phyloP scores from a whole-genome alignment of 2,113 vertebrate genomes.

The Ictidomys tridecemlineatus region DNA sequence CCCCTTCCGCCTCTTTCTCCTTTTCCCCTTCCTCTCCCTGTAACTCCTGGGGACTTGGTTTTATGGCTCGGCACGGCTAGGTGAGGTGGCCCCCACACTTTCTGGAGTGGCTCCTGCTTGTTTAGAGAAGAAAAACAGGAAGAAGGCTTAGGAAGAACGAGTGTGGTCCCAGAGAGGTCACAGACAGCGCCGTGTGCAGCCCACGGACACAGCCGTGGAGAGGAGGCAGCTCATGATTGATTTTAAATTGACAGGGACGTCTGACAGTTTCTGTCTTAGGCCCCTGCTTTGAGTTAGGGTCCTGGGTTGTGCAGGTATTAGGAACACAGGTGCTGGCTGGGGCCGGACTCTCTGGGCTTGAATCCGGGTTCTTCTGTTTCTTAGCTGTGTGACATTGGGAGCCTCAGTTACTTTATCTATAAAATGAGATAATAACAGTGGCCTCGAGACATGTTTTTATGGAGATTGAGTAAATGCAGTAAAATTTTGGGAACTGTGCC shows the following conservation, averaged over 20 bases:
- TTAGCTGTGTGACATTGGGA: background rate
- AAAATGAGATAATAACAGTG: background rate
- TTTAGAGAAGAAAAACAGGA: background rate
- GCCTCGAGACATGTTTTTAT: background rate
- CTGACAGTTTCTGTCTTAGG: background rate
- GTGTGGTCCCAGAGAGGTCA: background rate
- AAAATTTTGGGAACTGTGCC: background rate
- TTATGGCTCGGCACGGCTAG: background rate
- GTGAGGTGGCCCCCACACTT: background rate
- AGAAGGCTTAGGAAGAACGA: background rate
- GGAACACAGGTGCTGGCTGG: background rate
- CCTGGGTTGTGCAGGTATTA: background rate
- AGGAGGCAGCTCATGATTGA: background rate
- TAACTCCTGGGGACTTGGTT: background rate
- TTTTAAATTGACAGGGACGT: background rate
- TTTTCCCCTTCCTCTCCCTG: background rate
- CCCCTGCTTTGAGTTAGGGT: background rate
- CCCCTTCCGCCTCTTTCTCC: background rate
- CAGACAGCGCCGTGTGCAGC: accelerated
- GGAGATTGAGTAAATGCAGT: background rate
- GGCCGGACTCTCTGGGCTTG: background rate
- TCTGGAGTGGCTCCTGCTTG: background rate
- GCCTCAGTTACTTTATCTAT: background rate
- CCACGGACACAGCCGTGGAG: background rate
- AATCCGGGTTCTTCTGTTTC: background rate